Evolutionary conservation across 2,797 vertebrate genomes (phyloP), one percentile per base, ranked within the genome.

Genomic region (Potorous gilbertii): DNA sequence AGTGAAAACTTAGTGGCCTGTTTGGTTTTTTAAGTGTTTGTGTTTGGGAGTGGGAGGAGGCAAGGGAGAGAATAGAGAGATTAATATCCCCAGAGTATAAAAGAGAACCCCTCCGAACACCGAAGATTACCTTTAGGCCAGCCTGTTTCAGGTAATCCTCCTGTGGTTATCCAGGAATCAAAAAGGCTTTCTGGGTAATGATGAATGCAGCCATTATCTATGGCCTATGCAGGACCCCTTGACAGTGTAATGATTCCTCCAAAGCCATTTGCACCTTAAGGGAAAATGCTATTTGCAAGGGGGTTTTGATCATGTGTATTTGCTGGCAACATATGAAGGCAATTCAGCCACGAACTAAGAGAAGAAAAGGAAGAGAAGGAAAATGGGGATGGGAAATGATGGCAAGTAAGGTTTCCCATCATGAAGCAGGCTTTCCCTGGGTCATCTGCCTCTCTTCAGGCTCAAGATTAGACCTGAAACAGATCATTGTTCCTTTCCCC

Each of bases 151-250:
- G 27, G 46, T 54, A 50, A 95, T 90, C 93, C 90, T 55, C 54
- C 54, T 1, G 13, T 54, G n/a, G 28, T 92, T 59, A 91, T 93
- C 92, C 90, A 94, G 59, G 81, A 95, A 93, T 93, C 89, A 81
- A 50, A 29, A 92, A 93, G 16, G 0, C 10, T 93, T 56, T 94
- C 55, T 18, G 29, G 55, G 55, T 94, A 54, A 40, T 55, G 81
- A 31, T 54, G 14, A 92, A 57, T 90, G 56, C 18, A 1, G 10
- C 34, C 0, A 3, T 21, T n/a, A 52, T 55, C 74, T 40, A 54
- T 52, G 40, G 50, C 55, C n/a, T 66, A 0, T 46, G 46, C 18
- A 92, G 50, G 2, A 94, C 91, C n/a, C 91, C 24, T 24, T 90
- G 13, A 92, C 13, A 55, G 92, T 74, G 94, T 93, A 90, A 92